These are phyloP conservation scores for Anisognathus igniventris DNA, from an alignment of 2,797 vertebrate species.

Conservation along the genomic window DNA sequence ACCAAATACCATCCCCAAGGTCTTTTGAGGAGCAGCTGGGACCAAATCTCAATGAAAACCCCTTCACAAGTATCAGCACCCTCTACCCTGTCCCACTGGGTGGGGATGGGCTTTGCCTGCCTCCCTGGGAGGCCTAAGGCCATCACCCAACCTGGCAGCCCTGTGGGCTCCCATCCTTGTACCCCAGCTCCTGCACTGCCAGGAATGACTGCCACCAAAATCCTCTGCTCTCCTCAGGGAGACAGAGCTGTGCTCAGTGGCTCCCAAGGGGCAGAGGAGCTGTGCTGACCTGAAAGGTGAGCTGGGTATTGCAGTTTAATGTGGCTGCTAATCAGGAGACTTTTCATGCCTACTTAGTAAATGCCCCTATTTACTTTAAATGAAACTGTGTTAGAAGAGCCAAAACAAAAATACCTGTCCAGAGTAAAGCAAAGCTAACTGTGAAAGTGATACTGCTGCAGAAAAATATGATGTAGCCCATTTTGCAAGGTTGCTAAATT, in stretches of 20 bases:
- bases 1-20: not conserved
- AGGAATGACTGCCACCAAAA: not conserved
- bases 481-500: not conserved
- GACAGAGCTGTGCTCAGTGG: not conserved
- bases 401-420: not conserved
- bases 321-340: not conserved
- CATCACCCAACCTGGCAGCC: not conserved
- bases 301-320: not conserved
- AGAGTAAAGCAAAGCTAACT: not conserved
- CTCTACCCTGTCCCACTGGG: not conserved
- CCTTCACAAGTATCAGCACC: not conserved
- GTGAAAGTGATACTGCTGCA: not conserved
- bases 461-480: not conserved
- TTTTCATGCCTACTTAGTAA: not conserved
- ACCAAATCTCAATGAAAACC: not conserved
- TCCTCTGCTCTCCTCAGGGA: not conserved
- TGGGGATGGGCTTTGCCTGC: not conserved
- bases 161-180: not conserved
- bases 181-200: not conserved
- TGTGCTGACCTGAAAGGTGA: not conserved
- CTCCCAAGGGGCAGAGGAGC: not conserved
- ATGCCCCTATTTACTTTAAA: not conserved
- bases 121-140: not conserved
- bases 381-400: not conserved
- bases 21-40: not conserved